phyloP scores from a whole-genome alignment of 1,140 invertebrate genomes.

The Tetramorium alpestre region DNA sequence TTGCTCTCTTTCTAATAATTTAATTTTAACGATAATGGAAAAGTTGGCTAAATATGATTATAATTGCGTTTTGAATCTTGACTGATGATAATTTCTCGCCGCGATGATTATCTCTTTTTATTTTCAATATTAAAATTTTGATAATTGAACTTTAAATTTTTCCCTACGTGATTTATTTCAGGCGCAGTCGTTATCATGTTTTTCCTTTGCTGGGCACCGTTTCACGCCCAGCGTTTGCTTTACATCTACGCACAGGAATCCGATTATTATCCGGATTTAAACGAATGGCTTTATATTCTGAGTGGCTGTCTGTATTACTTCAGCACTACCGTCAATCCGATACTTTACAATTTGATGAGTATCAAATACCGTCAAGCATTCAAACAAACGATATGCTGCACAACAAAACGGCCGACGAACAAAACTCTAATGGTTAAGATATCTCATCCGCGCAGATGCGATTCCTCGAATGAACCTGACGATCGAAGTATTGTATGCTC shows the following conservation, averaged over 20 bases:
- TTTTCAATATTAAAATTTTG: neutral
- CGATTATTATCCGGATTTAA: conserved; percentile 88
- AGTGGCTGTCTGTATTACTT: conserved; percentile 95
- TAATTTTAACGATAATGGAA: neutral
- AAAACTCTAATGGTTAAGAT: neutral
- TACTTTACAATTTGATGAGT: conserved; percentile 97
- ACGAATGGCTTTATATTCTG: conserved; percentile 92
- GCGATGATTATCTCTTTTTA: neutral
- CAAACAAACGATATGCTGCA: conserved; percentile 88
- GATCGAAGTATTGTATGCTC: conserved; percentile 39
- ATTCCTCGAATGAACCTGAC: conserved; percentile 8
- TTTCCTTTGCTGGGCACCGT: conserved; percentile 98
- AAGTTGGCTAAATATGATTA: neutral
- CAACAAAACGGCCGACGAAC: neutral
- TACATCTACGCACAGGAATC: conserved; percentile 89
- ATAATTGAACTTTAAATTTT: neutral
- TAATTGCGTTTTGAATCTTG: neutral
- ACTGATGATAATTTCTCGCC: neutral
- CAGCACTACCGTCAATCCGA: conserved; percentile 95
- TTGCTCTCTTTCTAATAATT: neutral
- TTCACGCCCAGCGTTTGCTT: conserved; percentile 95
- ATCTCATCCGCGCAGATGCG: conserved; percentile 47
- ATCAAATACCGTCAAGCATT: conserved; percentile 93
- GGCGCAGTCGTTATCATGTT: conserved; percentile 98
- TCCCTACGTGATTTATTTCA: conserved; percentile 84